Evolutionary conservation across 2,797 vertebrate species (phyloP), one percentile per base, ranked within the genome.

Genomic region (Gallirallus australis): DNA sequence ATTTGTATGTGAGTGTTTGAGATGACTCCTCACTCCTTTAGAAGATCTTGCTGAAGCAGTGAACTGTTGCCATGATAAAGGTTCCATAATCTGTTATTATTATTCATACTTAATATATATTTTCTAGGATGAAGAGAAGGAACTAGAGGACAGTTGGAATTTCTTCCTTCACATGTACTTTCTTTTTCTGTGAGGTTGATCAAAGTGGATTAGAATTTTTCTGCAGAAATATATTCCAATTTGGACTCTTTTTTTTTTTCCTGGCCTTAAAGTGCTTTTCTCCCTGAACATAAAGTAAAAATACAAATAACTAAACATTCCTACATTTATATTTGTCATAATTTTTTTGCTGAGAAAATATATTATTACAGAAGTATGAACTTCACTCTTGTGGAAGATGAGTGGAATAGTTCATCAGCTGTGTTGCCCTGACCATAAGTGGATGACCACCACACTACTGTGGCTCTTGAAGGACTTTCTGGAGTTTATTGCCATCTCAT

Each of bases 381-480:
- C 35, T 50, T 79, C 48, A 54, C 12, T 13, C 15, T 59, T 28
- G 10, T 16, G 52, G 42, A 33, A 75, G 16, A 63, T 37, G 14
- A 54, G 24, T 12, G 48, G 40, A 81, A 42, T 3, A 72, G 11
- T 35, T 52, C 4, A 2, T 35, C 64, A 77, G 27, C 23, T 57
- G 0, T 21, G 15, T 37, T 73, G 31, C 18, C 12, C 37, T n/a
- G 48, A 30, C 30, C 7, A 2, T 10, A 4, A 1, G 2, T 15
- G 15, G 60, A 27, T 52, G 54, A 47, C 12, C 30, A 37, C 11
- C 18, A 16, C 24, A 27, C 6, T 30, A 9, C 28, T 30, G 11
- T n/a, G 21, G 47, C 33, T 78, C 40, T 45, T 39, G 33, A 70
- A 77, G 9, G 6, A 40, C 7, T 2, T 39, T 73, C 28, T 19